These are phyloP conservation scores for Phoebastria nigripes DNA, from an alignment of 2,797 vertebrate genomes.

Conservation along the genomic window DNA sequence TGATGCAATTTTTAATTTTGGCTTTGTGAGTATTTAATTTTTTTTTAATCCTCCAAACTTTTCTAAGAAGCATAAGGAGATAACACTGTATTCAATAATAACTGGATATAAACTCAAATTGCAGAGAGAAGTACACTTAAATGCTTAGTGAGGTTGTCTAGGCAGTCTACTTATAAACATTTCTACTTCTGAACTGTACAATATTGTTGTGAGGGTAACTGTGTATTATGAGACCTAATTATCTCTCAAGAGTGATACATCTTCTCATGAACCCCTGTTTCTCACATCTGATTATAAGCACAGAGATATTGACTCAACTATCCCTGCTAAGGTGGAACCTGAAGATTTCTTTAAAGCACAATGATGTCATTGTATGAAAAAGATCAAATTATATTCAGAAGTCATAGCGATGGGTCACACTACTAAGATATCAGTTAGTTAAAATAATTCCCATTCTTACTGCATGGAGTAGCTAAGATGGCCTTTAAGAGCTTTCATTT, in stretches of 20 bases:
- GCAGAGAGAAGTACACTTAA: neutral
- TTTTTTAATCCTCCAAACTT: neutral
- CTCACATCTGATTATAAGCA: neutral
- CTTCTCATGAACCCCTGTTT: neutral
- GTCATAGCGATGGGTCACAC: neutral
- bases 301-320: neutral
- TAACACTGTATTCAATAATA: neutral
- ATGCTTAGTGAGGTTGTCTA: neutral
- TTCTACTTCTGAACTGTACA: neutral
- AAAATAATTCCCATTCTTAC: neutral
- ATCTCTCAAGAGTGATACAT: neutral
- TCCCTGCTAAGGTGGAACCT: neutral
- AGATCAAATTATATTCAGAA: neutral
- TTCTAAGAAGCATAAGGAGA: slow-evolving; percentile 20
- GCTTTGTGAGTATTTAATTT: neutral
- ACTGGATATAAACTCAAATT: slow-evolving; percentile 5
- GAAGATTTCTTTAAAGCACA: neutral
- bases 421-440: neutral
- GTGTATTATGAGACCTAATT: neutral
- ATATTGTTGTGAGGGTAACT: neutral
- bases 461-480: neutral
- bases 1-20: slow-evolving; percentile 20
- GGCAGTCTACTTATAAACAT: neutral
- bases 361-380: neutral
- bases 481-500: neutral